phyloP scores from a whole-genome alignment of 2,888 invertebrate species.

The Doris montereyensis region DNA sequence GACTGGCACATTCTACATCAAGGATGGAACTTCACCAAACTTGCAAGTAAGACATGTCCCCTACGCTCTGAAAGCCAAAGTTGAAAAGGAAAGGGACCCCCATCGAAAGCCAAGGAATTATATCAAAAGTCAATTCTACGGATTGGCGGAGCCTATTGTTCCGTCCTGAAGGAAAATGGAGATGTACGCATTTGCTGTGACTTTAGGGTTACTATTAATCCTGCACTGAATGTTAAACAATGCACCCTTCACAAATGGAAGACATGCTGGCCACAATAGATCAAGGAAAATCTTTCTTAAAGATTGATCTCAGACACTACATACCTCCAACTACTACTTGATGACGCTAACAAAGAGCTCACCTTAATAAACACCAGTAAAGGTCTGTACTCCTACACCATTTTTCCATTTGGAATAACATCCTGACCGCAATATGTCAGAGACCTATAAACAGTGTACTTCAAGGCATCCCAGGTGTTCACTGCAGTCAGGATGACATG shows the following conservation, averaged over 20 bases:
- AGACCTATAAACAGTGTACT: slow-evolving; percentile 17
- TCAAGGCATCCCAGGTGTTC: not conserved
- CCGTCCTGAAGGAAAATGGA: slow-evolving; percentile 1
- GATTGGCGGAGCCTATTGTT: slow-evolving; percentile 20
- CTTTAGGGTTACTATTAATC: not conserved
- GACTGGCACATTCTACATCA: too few relatives aligned
- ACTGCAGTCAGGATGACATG: slow-evolving; percentile 20
- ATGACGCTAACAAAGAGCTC: slow-evolving; percentile 9
- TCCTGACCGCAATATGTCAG: slow-evolving; percentile 34
- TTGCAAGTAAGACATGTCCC: too few relatives aligned
- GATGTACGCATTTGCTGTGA: slow-evolving; percentile 15
- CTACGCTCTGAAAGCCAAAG: not conserved
- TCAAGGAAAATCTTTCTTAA: slow-evolving; percentile 19
- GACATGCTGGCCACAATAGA: slow-evolving; percentile 22
- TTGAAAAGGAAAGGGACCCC: not conserved
- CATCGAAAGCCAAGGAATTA: slow-evolving; percentile 1
- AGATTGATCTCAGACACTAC: slow-evolving; percentile 22
- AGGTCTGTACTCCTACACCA: slow-evolving; percentile 25
- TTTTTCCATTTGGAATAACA: slow-evolving; percentile 24
- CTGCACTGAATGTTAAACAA: not conserved
- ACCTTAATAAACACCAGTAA: slow-evolving; percentile 28
- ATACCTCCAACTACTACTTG: slow-evolving; percentile 12
- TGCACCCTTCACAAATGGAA: slow-evolving; percentile 21
- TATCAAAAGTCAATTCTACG: not conserved
- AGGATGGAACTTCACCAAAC: too few relatives aligned